Percentiles rank a stretch among this genome's conserved stretches.
phyloP scores from a whole-genome alignment of 2,888 invertebrate genomes.

The Scaptomyza cyrtandrae region DNA sequence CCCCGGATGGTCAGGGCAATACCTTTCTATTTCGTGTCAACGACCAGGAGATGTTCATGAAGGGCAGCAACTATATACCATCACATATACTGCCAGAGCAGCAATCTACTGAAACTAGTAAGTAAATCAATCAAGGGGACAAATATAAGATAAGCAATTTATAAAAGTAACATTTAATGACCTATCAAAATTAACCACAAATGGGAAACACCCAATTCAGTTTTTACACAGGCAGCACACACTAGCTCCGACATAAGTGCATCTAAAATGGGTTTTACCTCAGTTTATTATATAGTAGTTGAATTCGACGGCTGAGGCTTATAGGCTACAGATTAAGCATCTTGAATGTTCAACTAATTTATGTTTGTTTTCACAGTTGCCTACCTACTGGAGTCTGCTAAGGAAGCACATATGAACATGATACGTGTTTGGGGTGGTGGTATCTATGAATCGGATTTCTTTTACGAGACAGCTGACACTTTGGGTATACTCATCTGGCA shows the following conservation, averaged over 20 bases:
- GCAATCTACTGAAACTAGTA: slow-evolving; percentile 85
- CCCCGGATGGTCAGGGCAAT: slow-evolving; percentile 85
- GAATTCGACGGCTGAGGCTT: too few species aligned
- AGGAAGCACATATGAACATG: slow-evolving; percentile 94
- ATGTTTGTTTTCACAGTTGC: slow-evolving; percentile 84
- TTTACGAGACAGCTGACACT: slow-evolving; percentile 94
- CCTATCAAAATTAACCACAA: background rate
- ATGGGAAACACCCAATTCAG: background rate
- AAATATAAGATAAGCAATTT: background rate
- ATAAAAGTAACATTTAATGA: background rate
- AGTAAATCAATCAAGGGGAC: slow-evolving; percentile 18
- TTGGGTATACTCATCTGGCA: slow-evolving; percentile 98
- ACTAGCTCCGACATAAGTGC: background rate
- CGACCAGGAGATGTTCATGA: slow-evolving; percentile 94
- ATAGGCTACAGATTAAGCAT: background rate
- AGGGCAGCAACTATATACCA: slow-evolving; percentile 98
- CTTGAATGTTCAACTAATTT: background rate
- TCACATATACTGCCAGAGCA: slow-evolving; percentile 92
- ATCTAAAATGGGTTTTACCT: slow-evolving; percentile 2
- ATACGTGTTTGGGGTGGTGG: slow-evolving; percentile 99
- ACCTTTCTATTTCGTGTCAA: slow-evolving; percentile 96
- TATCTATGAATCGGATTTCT: slow-evolving; percentile 94
- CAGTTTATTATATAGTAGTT: background rate
- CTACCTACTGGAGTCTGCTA: slow-evolving; percentile 88
- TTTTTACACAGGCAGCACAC: background rate